phyloP scores from a whole-genome alignment of 2,888 invertebrate genomes.

The Augiades crinisus region DNA sequence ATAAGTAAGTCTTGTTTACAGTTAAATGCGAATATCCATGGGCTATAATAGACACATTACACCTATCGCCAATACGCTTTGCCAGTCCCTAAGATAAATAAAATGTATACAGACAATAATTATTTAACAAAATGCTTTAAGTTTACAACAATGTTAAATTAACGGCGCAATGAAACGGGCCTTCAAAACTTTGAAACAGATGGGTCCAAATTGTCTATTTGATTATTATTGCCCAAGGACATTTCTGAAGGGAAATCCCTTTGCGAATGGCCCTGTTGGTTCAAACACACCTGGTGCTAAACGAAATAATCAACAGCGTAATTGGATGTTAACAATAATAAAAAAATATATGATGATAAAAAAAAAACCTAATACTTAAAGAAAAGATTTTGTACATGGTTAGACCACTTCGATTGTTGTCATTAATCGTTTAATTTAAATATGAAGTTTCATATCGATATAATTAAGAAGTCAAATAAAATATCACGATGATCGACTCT shows the following conservation, averaged over 20 bases:
- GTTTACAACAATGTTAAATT: not conserved
- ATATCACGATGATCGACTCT: too few species aligned
- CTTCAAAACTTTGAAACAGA: slow-evolving; percentile 14
- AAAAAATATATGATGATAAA: not conserved
- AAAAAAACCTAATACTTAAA: too few species aligned
- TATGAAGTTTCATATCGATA: too few species aligned
- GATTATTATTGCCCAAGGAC: slow-evolving; percentile 20
- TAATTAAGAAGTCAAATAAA: too few species aligned
- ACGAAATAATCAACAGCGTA: slow-evolving; percentile 15
- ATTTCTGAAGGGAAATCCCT: slow-evolving; percentile 7
- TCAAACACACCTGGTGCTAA: slow-evolving; percentile 13
- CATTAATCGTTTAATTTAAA: too few species aligned
- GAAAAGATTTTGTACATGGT: too few species aligned
- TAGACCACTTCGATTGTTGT: too few species aligned
- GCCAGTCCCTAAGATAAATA: too few species aligned
- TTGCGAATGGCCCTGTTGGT: slow-evolving; percentile 5
- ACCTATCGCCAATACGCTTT: too few species aligned
- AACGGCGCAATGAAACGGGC: slow-evolving; percentile 4
- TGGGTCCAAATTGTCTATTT: slow-evolving; percentile 20
- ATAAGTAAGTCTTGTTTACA: too few species aligned
- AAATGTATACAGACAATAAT: not conserved
- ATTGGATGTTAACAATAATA: slow-evolving; percentile 7
- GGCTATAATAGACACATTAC: too few species aligned
- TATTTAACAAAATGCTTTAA: not conserved
- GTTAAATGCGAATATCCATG: too few species aligned